Evolutionary conservation across 2,113 vertebrate genomes (phyloP).

Genomic region (Barnardius zonarius): DNA sequence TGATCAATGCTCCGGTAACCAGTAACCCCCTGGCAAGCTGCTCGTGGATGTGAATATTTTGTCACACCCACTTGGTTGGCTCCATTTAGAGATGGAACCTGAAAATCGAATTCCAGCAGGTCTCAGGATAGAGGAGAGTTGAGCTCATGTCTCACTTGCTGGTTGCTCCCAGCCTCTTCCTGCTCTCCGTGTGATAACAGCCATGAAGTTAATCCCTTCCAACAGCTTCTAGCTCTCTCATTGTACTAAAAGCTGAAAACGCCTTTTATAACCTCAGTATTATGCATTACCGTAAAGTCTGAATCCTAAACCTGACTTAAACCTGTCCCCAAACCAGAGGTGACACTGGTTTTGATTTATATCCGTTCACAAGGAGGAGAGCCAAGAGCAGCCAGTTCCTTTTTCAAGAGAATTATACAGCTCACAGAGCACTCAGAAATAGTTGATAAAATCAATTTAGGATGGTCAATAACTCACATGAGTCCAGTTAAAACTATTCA

Average conservation of each 20-base stretch:
- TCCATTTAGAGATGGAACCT: not conserved
- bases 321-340: not conserved
- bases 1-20: not conserved
- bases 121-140: not conserved
- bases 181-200: not conserved
- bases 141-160: fast-evolving
- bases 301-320: not conserved
- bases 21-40: not conserved
- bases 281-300: not conserved
- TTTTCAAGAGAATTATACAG: not conserved
- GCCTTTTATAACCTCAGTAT: not conserved
- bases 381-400: not conserved
- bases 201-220: not conserved
- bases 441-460: not conserved
- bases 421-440: not conserved
- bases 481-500: not conserved
- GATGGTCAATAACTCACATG: not conserved
- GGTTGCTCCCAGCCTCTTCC: not conserved
- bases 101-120: not conserved
- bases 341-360: not conserved
- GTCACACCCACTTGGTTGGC: not conserved
- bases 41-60: not conserved
- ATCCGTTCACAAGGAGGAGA: not conserved
- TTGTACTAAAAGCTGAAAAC: not conserved
- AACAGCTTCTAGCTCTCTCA: not conserved